These are phyloP conservation scores for Harpagus bidentatus DNA, from an alignment of 2,113 vertebrate species.

Conservation along the genomic window DNA sequence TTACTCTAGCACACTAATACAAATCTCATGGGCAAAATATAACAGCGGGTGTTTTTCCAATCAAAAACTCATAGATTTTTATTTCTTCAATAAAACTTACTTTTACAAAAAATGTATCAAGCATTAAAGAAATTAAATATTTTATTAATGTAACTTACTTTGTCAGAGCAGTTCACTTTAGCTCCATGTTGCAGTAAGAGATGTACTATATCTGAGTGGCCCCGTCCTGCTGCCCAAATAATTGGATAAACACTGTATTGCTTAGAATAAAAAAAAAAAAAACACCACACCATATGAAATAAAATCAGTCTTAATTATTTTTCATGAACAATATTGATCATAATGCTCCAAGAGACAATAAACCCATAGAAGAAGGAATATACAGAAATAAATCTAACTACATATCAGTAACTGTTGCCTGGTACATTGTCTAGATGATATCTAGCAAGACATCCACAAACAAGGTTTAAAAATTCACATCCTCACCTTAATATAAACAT, in stretches of 20 bases:
- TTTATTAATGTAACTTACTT: constrained; percentile 73
- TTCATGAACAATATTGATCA: neutral
- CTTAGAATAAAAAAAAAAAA: constrained; percentile 55
- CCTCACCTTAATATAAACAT: neutral
- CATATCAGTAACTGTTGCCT: neutral
- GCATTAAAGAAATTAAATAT: neutral
- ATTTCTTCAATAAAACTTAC: neutral
- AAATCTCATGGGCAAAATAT: neutral
- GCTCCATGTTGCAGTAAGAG: constrained; percentile 88
- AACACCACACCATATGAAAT: neutral
- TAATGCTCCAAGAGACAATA: neutral
- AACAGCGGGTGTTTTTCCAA: neutral
- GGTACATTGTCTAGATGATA: neutral
- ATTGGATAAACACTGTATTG: constrained; percentile 98
- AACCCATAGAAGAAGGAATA: neutral
- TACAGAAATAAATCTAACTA: neutral
- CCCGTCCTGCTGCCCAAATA: constrained; percentile 96
- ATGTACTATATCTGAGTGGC: constrained; percentile 90
- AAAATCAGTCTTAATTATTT: neutral
- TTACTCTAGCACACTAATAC: neutral
- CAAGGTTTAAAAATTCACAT: neutral
- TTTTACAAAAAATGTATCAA: neutral
- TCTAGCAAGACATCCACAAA: neutral
- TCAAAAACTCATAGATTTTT: neutral
- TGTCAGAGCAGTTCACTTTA: constrained; percentile 98